Evolutionary conservation across 2,797 vertebrate species (phyloP).

Genomic region (Buceros bicornis): DNA sequence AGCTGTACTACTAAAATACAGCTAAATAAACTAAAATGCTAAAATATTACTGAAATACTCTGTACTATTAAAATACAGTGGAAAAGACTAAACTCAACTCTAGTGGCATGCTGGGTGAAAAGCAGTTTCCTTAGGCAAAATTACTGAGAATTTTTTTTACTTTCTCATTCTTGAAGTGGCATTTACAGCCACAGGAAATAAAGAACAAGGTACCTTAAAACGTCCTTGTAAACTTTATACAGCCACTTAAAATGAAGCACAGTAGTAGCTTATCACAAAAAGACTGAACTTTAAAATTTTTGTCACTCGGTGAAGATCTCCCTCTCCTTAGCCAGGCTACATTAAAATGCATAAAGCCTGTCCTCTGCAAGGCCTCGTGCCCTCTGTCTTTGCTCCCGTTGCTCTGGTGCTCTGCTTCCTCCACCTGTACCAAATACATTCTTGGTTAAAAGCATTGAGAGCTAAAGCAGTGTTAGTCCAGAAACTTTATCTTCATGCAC

Average conservation of each 20-base stretch:
- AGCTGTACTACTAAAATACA: background rate
- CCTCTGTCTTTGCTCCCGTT: background rate
- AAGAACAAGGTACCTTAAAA: constrained; percentile 23
- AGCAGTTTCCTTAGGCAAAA: constrained; percentile 4
- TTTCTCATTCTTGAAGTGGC: background rate
- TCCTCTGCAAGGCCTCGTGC: background rate
- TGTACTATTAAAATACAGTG: background rate
- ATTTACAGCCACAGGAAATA: constrained; percentile 34
- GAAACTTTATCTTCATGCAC: background rate
- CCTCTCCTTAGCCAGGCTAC: background rate
- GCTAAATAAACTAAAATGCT: too few relatives aligned
- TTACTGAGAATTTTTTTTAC: background rate
- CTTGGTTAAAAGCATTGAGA: background rate
- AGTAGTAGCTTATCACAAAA: constrained; percentile 21
- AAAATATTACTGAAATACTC: background rate
- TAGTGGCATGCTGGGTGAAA: background rate
- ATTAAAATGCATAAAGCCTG: background rate
- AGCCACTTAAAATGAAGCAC: constrained; percentile 12
- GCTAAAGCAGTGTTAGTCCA: background rate
- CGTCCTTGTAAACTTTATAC: constrained; percentile 27
- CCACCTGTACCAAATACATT: background rate
- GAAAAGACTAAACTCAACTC: background rate
- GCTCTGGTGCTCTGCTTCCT: background rate
- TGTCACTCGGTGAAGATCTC: background rate
- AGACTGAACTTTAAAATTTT: background rate